Evolutionary conservation across 2,113 vertebrate genomes (phyloP), one percentile per base, ranked within the genome.

Genomic region (Mirounga angustirostris): DNA sequence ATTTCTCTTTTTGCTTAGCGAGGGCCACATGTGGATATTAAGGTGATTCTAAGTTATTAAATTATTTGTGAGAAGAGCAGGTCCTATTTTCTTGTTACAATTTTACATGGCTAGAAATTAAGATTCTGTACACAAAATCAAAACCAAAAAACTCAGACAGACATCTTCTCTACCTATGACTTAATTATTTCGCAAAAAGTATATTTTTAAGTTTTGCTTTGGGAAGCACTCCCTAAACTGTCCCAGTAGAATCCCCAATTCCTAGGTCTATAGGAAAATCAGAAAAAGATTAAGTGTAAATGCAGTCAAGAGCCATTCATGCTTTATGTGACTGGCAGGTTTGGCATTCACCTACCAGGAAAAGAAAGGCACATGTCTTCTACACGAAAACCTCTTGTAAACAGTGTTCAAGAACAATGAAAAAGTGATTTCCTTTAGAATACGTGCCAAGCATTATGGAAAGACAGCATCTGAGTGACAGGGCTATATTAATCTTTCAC

Each of bases 1-100:
- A 28, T 52, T 94, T 79, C 54, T 18, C 19, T 80, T 96, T 81
- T 71, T 76, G 63, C 28, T 73, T 21, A 85, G 78, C 85, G 56
- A 63, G 50, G 50, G 50, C 26, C 22, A 33, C 30, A 85, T 33
- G 0, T 78, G 30, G 30, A 81, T 78, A 80, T 3, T 84, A 52
- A 84, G 59, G 52, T 65, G 26, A 83, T 46, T 96, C 24, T 94
- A 89, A 50, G 33, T 90, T 58, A 92, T 22, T 89, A 78, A 93
- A 63, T 50, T 83, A 65, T 91, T 83, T 6, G 50, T 40, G 43
- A 96, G 33, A 94, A 78, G 4, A 92, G 8, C 26, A 52, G 33
- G 33, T 58, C 36, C 69, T 84, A n/a, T 52, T 46, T 95, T 84
- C 84, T 88, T 79, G 1, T 54, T 91, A 2, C 46, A 93, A 91